Evolutionary conservation across 37 sponge, comb jelly and placozoan species (phyloP).

Genomic region (Mnemiopsis leidyi): DNA sequence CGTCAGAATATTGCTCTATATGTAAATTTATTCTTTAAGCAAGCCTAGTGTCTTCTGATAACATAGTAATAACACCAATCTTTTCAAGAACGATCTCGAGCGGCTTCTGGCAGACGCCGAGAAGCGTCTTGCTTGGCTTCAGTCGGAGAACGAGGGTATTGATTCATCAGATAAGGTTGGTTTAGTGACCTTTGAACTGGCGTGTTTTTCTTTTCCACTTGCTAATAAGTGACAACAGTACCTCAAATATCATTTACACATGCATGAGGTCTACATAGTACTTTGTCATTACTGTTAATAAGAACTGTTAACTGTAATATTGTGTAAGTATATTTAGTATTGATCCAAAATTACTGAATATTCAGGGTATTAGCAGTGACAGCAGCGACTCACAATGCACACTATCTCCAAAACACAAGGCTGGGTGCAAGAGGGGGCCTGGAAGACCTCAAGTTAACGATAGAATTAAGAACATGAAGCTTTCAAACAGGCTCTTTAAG

Average conservation of each 20-base stretch:
- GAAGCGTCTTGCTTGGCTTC: constrained; percentile 24
- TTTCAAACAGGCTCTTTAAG: constrained; percentile 25
- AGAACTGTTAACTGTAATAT: too few relatives aligned
- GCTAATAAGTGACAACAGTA: too few relatives aligned
- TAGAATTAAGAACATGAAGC: constrained; percentile 30
- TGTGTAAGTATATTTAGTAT: too few relatives aligned
- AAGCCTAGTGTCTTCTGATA: too few relatives aligned
- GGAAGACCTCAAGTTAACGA: constrained; percentile 41
- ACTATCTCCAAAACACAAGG: constrained; percentile 26
- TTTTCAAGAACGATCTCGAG: constrained; percentile 33
- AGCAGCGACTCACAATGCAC: constrained; percentile 47
- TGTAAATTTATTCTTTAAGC: too few relatives aligned
- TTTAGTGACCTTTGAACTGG: background rate
- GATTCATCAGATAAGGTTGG: constrained; percentile 52
- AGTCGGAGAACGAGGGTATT: constrained; percentile 42
- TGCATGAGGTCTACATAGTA: background rate
- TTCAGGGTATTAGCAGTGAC: constrained; percentile 62
- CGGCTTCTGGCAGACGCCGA: constrained; percentile 28
- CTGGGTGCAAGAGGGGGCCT: constrained; percentile 54
- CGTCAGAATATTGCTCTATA: background rate
- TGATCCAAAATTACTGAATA: too few relatives aligned
- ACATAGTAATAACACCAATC: too few relatives aligned
- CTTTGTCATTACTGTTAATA: too few relatives aligned
- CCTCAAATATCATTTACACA: too few relatives aligned
- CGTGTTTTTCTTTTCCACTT: background rate